Evolutionary conservation across 37 sponge, comb jelly and placozoan genomes (phyloP), one percentile per base, ranked within the genome.

Genomic region (Amphimedon queenslandica): DNA sequence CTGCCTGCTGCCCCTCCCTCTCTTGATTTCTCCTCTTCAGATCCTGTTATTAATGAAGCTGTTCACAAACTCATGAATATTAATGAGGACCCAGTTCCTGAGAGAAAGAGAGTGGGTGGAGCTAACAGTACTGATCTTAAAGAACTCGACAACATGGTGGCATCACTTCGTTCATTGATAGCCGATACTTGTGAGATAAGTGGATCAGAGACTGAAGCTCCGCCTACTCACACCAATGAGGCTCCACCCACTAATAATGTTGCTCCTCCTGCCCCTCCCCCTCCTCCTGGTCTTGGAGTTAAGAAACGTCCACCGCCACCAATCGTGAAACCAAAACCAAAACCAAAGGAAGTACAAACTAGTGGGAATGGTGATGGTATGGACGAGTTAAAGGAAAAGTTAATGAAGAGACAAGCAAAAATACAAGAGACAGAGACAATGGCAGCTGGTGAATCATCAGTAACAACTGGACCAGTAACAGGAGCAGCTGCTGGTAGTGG

Each of bases 341-440:
- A 64, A 56, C 58, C 63, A 24, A 41, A 2, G 8, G 55, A 32
- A 55, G 32, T 31, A 43, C 60, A 34, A 18, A 3, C 66, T 21
- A 63, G 47, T 47, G 53, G 75, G 20, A 23, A 55, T 1, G 37
- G 29, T 24, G 34, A 28, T 43, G 77, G 18, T 6, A 34, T 40
- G 0, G 77, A 39, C 2, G 84, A 83, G 39, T 63, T 83, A 3
- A 23, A 55, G n/a, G 64, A 23, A 18, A 83, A 83, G 51, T 56
- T 83, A 35, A 69, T 61, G 32, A 35, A 70, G 30, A 37, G 84
- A 25, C 76, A 76, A 28, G 38, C 37, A 27, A 75, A 58, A 33
- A 41, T 83, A 37, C 28, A 41, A 33, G 13, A 47, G 53, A 47
- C 53, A 47, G 53, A 47, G 13, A 47, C 13, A 47, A 8, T 18